These are phyloP conservation scores for Cosmorhoe ocellata DNA, from an alignment of 2,888 invertebrate genomes.

Conservation along the genomic window DNA sequence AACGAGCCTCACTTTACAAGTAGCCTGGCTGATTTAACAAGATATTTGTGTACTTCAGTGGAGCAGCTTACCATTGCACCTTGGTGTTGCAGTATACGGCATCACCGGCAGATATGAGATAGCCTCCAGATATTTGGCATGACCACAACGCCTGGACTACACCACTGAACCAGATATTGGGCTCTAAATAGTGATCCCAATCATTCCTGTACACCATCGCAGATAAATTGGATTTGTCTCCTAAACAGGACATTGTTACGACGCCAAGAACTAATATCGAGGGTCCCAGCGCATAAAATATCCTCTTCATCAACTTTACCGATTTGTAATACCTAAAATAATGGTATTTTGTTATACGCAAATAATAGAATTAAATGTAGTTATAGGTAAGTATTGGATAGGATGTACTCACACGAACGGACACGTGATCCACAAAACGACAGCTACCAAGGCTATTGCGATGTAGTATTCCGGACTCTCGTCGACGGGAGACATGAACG, in stretches of 20 bases:
- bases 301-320: slow-evolving; percentile 63
- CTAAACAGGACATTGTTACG: slow-evolving; percentile 44
- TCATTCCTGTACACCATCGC: slow-evolving; percentile 39
- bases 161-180: slow-evolving; percentile 61
- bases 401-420: slow-evolving; percentile 70
- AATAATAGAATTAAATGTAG: no score
- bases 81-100: slow-evolving; percentile 59
- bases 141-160: slow-evolving; percentile 61
- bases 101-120: slow-evolving; percentile 60
- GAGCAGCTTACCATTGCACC: slow-evolving; percentile 68
- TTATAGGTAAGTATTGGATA: no score
- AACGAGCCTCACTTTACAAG: no score
- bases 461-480: slow-evolving; percentile 63
- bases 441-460: slow-evolving; percentile 54
- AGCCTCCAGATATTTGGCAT: slow-evolving; percentile 65
- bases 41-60: no score
- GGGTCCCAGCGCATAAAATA: slow-evolving; percentile 56
- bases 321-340: slow-evolving; percentile 64
- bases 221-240: slow-evolving; percentile 39
- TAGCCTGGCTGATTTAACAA: no score
- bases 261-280: slow-evolving; percentile 45
- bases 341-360: background rate
- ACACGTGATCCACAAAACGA: slow-evolving; percentile 61
- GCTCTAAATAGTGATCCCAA: slow-evolving; percentile 51
- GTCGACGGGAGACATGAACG: slow-evolving; percentile 56